Percentiles rank a stretch among this genome's conserved stretches.
These are phyloP conservation scores for Fratercula arctica DNA, from an alignment of 2,797 vertebrate genomes.

Conservation along the genomic window DNA sequence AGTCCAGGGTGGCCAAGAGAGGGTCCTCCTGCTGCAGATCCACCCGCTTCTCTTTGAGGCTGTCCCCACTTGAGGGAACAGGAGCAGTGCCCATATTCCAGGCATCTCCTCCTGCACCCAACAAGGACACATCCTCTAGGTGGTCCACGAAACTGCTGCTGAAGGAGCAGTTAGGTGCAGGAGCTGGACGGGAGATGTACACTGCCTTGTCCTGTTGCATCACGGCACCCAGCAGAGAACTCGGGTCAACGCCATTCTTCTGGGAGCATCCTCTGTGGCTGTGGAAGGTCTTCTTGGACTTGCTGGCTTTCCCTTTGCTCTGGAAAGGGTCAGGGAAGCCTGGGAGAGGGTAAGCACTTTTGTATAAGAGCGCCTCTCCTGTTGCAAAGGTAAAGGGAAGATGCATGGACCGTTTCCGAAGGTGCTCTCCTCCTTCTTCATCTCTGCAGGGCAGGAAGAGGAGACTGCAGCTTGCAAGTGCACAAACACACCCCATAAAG, in stretches of 20 bases:
- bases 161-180: not conserved
- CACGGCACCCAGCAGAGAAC: slow-evolving; percentile 77
- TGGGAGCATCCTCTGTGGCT: not conserved
- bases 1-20: slow-evolving; percentile 80
- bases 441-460: slow-evolving; percentile 71
- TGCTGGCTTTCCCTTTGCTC: slow-evolving; percentile 70
- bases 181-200: slow-evolving; percentile 73
- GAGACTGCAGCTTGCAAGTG: not conserved
- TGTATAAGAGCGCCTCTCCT: slow-evolving; percentile 84
- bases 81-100: not conserved
- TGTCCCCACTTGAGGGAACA: not conserved
- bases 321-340: slow-evolving; percentile 66
- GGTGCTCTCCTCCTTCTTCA: slow-evolving; percentile 85
- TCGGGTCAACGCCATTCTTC: slow-evolving; percentile 73
- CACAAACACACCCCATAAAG: not conserved
- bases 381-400: slow-evolving; percentile 87
- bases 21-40: slow-evolving; percentile 74
- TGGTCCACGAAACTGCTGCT: slow-evolving; percentile 20
- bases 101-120: not conserved
- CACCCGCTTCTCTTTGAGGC: not conserved
- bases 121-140: not conserved
- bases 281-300: slow-evolving; percentile 73
- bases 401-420: slow-evolving; percentile 82
- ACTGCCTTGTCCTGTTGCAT: slow-evolving; percentile 79
- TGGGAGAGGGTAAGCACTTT: slow-evolving; percentile 75